Conservation (phyloP, 2,113 vertebrate genomes). For the Chloebia gouldiae region DNA sequence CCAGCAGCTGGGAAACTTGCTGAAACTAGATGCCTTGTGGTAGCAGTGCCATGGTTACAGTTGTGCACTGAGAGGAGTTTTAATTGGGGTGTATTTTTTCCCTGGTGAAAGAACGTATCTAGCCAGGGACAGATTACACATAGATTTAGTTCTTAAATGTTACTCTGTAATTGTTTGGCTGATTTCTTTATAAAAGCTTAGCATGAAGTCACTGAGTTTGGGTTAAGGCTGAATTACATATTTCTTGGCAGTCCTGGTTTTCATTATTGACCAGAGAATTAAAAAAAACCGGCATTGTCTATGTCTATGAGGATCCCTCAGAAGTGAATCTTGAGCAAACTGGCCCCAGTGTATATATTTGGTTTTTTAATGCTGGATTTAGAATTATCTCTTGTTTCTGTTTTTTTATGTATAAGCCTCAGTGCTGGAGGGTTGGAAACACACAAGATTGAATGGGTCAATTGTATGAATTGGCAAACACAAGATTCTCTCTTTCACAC, state of each 20-base stretch:
- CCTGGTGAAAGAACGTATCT: background rate
- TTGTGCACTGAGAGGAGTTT: background rate
- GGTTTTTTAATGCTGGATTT: background rate
- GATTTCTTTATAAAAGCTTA: constrained; percentile 2
- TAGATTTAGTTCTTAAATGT: background rate
- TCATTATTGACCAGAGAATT: background rate
- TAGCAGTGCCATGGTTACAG: background rate
- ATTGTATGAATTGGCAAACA: background rate
- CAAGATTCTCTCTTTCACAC: background rate
- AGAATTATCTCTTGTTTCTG: background rate
- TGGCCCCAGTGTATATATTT: background rate
- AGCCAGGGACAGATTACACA: background rate
- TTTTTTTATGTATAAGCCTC: background rate
- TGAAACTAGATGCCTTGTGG: background rate
- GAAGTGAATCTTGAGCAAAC: background rate
- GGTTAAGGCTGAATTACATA: background rate
- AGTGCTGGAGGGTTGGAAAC: background rate
- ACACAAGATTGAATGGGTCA: constrained; percentile 31
- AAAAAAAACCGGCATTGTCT: background rate
- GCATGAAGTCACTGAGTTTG: background rate
- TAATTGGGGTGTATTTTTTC: background rate
- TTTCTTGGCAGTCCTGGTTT: background rate
- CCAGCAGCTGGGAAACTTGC: background rate
- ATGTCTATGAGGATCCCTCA: background rate
- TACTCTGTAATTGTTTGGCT: constrained; percentile 11